Evolutionary conservation across 2,888 invertebrate genomes (phyloP).

Genomic region (Luperina nickerlii): DNA sequence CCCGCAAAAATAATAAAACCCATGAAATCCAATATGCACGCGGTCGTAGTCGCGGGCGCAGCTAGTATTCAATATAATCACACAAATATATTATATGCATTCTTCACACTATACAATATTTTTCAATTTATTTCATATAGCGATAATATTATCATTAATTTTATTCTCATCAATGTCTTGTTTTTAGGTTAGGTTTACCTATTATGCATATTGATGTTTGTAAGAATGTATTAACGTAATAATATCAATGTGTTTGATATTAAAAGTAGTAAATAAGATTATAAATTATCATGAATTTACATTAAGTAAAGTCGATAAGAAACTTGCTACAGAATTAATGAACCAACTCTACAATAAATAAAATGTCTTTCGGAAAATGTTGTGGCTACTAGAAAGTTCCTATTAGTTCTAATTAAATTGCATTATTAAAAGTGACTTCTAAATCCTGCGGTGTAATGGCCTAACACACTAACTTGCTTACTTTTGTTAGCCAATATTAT

Average conservation of each 20-base stretch:
- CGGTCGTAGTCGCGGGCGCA: too few relatives aligned
- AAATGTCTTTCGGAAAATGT: background rate
- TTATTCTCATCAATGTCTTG: background rate
- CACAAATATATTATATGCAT: background rate
- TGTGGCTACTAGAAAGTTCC: background rate
- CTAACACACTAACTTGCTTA: too few relatives aligned
- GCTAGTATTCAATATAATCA: background rate
- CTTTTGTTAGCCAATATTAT: too few relatives aligned
- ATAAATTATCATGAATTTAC: constrained; percentile 11
- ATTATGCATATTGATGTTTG: background rate
- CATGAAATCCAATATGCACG: too few relatives aligned
- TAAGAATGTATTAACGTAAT: background rate
- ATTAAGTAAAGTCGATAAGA: background rate
- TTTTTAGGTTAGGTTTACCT: too few relatives aligned
- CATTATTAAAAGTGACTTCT: background rate
- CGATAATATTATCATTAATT: too few relatives aligned
- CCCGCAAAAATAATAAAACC: too few relatives aligned
- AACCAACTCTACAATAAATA: background rate
- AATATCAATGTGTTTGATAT: constrained; percentile 1
- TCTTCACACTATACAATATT: background rate
- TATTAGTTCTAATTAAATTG: background rate
- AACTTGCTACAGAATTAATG: constrained; percentile 1
- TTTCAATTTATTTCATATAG: background rate
- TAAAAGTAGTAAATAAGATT: background rate
- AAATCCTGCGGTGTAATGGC: too few relatives aligned